Evolutionary conservation across 2,113 vertebrate genomes (phyloP).

Genomic region (Lampris incognitus): DNA sequence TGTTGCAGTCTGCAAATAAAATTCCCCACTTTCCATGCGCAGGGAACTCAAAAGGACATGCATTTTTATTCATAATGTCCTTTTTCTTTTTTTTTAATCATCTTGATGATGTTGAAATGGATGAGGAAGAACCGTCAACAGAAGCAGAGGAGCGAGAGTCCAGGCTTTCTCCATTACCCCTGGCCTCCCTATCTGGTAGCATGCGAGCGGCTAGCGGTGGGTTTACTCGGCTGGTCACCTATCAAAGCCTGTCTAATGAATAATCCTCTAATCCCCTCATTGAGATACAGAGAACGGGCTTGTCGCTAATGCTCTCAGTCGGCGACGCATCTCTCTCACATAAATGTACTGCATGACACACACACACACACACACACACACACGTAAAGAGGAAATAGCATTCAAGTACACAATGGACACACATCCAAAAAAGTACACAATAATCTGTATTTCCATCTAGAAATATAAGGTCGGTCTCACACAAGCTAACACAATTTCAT

Average conservation of each 20-base stretch:
- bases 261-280: conserved; percentile 75
- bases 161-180: conserved; percentile 54
- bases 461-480: background rate
- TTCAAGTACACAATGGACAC: conserved; percentile 16
- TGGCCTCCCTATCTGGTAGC: conserved; percentile 54
- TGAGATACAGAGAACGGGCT: conserved; percentile 73
- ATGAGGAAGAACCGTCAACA: conserved; percentile 25
- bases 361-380: conserved; percentile 10
- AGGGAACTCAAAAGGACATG: too few species aligned
- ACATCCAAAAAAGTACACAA: background rate
- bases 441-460: background rate
- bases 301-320: conserved; percentile 66
- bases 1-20: too few species aligned
- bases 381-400: conserved; percentile 30
- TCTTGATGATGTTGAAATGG: conserved; percentile 29
- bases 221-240: conserved; percentile 59
- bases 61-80: too few species aligned
- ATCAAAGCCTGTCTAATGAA: conserved; percentile 72
- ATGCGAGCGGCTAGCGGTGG: conserved; percentile 30
- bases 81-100: background rate
- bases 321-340: conserved; percentile 24
- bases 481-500: background rate
- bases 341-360: background rate
- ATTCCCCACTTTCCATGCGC: too few species aligned
- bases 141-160: conserved; percentile 20